Percentiles rank a stretch among this genome's conserved stretches.
These are phyloP conservation scores for Enteromius treurensis DNA, from an alignment of 2,797 vertebrate species.

Conservation along the genomic window DNA sequence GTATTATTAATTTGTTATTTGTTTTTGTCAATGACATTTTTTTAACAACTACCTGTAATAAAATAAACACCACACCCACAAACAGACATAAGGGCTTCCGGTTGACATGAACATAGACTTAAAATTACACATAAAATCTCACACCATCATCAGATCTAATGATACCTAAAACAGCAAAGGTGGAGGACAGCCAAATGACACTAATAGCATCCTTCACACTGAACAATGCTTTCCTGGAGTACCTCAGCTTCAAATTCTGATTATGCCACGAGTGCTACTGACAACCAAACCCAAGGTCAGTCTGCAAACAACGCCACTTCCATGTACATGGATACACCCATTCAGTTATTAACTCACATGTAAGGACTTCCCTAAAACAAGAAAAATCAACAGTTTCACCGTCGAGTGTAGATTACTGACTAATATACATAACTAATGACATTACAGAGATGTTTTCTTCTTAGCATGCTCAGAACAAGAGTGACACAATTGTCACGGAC, in stretches of 20 bases:
- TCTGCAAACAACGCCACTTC: conserved; percentile 1
- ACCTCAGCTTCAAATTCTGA: neutral
- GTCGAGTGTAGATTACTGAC: neutral
- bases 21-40: neutral
- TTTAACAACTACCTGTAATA: neutral
- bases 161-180: neutral
- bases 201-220: neutral
- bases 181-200: neutral
- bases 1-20: neutral
- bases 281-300: conserved; percentile 12
- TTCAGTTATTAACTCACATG: neutral
- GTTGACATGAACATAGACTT: neutral
- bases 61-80: neutral
- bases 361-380: neutral
- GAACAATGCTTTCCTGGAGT: neutral
- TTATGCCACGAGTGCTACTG: neutral
- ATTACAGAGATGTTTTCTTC: neutral
- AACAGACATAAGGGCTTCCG: neutral
- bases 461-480: neutral
- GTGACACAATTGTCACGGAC: neutral
- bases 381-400: neutral
- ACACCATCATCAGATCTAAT: neutral
- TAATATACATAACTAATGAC: neutral
- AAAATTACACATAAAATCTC: neutral
- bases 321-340: neutral